Base-by-base conservation (phyloP, 92 coral and sea anemone species). In the Metridium senile region DNA sequence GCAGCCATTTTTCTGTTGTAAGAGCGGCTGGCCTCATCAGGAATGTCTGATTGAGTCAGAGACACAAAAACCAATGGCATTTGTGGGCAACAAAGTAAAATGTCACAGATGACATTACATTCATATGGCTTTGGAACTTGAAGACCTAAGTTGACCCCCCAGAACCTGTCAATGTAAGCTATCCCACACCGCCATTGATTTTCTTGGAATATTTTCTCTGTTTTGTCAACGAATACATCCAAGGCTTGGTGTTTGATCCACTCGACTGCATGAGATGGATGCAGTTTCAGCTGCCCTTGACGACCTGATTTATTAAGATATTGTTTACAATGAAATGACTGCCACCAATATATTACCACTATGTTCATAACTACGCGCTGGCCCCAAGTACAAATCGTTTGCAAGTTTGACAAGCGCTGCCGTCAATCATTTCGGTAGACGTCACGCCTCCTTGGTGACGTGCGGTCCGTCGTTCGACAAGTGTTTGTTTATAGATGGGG, bases 261-360 rank as follows among this genome's bases (percentile, higher is more conserved):
- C 16, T 66, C 0, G 4, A 30, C 4, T 4, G 46, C 71, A 66
- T 66, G 71, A 1, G 21, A 11, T 66, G 71, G 71, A 32, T 27
- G 71, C 19, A 66, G 6, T 33, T 27, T 66, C 71, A 66, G 47
- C 26, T 66, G n/a, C 8, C 71, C 71, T 66, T n/a, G 26, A 31
- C 2, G 1, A 0, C 19, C 73, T 68, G 58, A n/a, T n/a, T n/a
- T n/a, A n/a, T n/a, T n/a, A n/a, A n/a, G n/a, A n/a, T n/a, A n/a
- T n/a, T n/a, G n/a, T n/a, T n/a, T n/a, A n/a, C n/a, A n/a, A n/a
- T n/a, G n/a, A n/a, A n/a, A n/a, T n/a, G n/a, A n/a, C n/a, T n/a
- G n/a, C n/a, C n/a, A n/a, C n/a, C n/a, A n/a, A n/a, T n/a, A n/a
- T n/a, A n/a, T n/a, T n/a, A n/a, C n/a, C n/a, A n/a, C n/a, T n/a